These are phyloP conservation scores for Thomomys bottae DNA, from an alignment of 2,113 vertebrate genomes.

Conservation along the genomic window DNA sequence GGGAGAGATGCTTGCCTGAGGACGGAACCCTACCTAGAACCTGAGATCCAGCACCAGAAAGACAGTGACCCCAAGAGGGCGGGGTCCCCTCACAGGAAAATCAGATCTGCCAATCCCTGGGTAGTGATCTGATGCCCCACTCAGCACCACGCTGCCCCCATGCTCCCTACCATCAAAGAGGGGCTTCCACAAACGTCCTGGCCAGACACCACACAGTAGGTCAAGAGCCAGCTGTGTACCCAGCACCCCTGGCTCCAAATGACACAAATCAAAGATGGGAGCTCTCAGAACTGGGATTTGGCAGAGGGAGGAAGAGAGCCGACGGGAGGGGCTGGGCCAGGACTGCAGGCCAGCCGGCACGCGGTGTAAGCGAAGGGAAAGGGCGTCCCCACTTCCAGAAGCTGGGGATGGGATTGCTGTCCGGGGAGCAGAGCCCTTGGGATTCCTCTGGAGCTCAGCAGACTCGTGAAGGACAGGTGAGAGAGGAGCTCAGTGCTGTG, in stretches of 20 bases:
- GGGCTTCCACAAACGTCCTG: no score
- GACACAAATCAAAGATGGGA: no score
- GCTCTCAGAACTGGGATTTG: no score
- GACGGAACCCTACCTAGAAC: background rate
- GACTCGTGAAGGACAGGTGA: background rate
- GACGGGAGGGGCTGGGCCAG: accelerated
- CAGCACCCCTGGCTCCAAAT: no score
- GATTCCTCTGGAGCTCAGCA: background rate
- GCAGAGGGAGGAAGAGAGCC: no score
- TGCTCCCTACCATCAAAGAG: no score
- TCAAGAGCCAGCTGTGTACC: no score
- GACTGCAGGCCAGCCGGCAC: no score
- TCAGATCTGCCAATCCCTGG: background rate
- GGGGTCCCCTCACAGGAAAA: background rate
- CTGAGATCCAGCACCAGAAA: background rate
- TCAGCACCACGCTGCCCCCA: no score
- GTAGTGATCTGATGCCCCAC: no score
- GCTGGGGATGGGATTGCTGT: accelerated
- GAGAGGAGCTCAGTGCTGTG: background rate
- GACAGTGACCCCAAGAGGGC: background rate
- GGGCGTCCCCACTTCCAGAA: accelerated
- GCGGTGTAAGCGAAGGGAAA: accelerated
- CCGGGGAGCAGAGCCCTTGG: background rate
- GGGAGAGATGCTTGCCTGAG: background rate
- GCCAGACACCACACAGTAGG: no score